phyloP scores from a whole-genome alignment of 2,888 invertebrate genomes.

The Leptopilina drosophilae region DNA sequence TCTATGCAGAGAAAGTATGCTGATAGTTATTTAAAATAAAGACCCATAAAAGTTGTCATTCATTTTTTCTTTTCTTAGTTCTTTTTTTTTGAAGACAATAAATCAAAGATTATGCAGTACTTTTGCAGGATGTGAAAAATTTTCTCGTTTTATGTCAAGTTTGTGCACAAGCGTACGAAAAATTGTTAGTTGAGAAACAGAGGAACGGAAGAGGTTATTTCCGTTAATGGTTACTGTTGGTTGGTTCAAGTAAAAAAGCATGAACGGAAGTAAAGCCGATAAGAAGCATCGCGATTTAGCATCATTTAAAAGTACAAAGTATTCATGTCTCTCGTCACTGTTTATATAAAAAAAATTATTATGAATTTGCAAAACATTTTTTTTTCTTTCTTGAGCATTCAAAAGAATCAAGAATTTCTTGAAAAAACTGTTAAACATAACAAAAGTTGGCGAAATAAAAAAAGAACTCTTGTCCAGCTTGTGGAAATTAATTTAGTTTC shows the following conservation, averaged over 20 bases:
- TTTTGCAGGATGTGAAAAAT: conserved; percentile 3
- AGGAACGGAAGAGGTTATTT: conserved; percentile 65
- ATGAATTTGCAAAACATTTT: too few species aligned
- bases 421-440: too few species aligned
- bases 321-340: neutral
- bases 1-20: too few species aligned
- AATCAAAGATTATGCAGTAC: neutral
- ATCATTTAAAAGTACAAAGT: conserved; percentile 9
- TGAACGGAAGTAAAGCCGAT: conserved; percentile 58
- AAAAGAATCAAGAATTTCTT: too few species aligned
- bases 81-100: too few species aligned
- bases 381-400: too few species aligned
- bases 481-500: too few species aligned
- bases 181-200: conserved; percentile 42
- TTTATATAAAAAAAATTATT: neutral
- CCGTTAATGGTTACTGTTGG: conserved; percentile 53
- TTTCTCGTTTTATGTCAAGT: neutral
- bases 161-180: conserved; percentile 24
- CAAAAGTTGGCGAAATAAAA: too few species aligned
- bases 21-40: too few species aligned
- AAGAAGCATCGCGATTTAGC: conserved; percentile 46
- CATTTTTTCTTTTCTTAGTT: too few species aligned
- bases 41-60: too few species aligned
- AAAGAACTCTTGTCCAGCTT: too few species aligned
- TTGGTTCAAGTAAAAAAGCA: conserved; percentile 48